Evolutionary conservation across 2,797 vertebrate genomes (phyloP), one percentile per base, ranked within the genome.

Genomic region (Chelmon rostratus): DNA sequence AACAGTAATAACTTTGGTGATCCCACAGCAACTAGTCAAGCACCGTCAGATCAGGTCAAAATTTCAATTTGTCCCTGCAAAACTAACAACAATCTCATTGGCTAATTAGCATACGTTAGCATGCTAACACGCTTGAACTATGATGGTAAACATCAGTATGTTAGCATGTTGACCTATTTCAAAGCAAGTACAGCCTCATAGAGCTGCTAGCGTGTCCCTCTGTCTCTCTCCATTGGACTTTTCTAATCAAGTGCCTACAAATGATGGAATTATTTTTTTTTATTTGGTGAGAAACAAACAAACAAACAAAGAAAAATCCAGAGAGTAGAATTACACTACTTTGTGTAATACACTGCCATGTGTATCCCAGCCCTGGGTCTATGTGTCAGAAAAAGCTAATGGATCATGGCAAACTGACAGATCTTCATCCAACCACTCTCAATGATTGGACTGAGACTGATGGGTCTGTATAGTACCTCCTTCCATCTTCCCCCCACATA

Each of bases 361-460:
- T 42, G 18, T 38, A 4, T 37, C 37, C 7, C 37, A 9, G 9
- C 38, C 19, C 9, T 12, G 2, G 38, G 40, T 31, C 28, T 28
- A 40, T 19, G 10, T 56, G 21, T 28, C 49, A 63, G 23, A 74
- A 58, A 70, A 53, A 70, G 5, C 6, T 28, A 69, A 72, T 61
- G 23, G 62, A 64, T 84, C 28, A 75, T 23, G 42, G 56, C 49
- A 62, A 68, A 68, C 47, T 33, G 73, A 75, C 52, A 69, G 61
- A 69, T 68, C 40, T 76, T 38, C 46, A 75, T 68, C 57, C 65
- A 59, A 66, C 42, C 50, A 62, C 61, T 78, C 50, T 77, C 50
- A 35, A 12, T 78, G 73, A 86, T 63, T 62, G 38, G 62, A 73
- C 56, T 57, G 65, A 69, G 77, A 74, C 77, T 76, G 74, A 82